Base-by-base conservation (phyloP, 1,140 invertebrate species). In the Andrena cerasifolii region DNA sequence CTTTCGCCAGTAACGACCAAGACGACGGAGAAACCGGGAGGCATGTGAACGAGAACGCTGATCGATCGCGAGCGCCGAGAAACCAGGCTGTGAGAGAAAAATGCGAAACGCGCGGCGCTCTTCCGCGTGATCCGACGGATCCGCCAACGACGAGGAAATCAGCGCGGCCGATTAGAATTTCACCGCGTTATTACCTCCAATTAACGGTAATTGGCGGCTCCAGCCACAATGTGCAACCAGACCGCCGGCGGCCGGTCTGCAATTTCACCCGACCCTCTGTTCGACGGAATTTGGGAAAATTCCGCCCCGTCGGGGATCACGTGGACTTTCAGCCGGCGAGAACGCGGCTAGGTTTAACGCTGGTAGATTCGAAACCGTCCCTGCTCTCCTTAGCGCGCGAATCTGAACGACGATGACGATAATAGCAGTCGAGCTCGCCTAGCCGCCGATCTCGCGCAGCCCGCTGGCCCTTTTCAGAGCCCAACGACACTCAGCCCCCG, bases 1-100 rank as follows among this genome's bases (percentile, higher is more conserved):
- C 78, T 79, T 76, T 75, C 56, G 40, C 72, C 36, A 68, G 8
- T 12, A 43, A 8, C 12, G 45, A 31, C 18, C 18, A 68, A 68
- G 74, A 62, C 61, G 16, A n/a, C 10, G 45, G 26, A 33, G 51
- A 58, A 49, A 75, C 58, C 36, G n/a, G 10, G 10, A 53, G 12
- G 56, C 65, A 40, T 72, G 67, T 40, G 61, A 74, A 65, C 26
- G 68, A 40, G 77, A 66, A 75, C 31, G 36, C 14, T 51, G 45
- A 72, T 71, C 66, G 56, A 71, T 74, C 51, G 51, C 36, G 43
- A 3, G 21, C 53, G 33, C 18, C 59, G 40, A 73, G 58, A 73
- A 73, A 78, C 58, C 54, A 47, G 26, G 24, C 59, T 40, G n/a
- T 28, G 65, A 67, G 53, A 51, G 67, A 70, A 77, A 70, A 68